Base-by-base conservation (phyloP, 2,113 vertebrate species). In the Oxyruncus cristatus region DNA sequence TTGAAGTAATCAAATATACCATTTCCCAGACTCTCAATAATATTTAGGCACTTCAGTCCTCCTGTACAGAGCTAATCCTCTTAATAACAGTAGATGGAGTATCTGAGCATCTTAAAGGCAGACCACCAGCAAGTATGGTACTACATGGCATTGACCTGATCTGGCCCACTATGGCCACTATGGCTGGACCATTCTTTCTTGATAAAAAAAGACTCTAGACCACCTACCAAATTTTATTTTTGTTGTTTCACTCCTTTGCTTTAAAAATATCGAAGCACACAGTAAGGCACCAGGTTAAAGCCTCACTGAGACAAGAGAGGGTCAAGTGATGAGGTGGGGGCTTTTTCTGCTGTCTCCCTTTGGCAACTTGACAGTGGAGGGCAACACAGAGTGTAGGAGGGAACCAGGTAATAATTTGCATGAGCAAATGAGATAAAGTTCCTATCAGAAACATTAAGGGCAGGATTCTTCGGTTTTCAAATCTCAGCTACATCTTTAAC, bases 61-160 rank as follows among this genome's bases (percentile, higher is more conserved):
- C 16, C 11, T 61, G 52, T 6, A 39, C 18, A 58, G 52, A 20
- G 21, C 19, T 30, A 76, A 92, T 16, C 44, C 22, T 52, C 16
- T 7, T 12, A 44, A 23, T 2, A 47, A 23, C 1, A 83, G 22
- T 56, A 72, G 21, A 35, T 27, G 5, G 35, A 79, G 28, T 55
- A 67, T 73, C 53, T 41, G 24, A 84, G 50, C 35, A 86, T 33
- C 41, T 80, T 49, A 59, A 46, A 76, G 44, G n/a, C 21, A 68
- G 33, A 26, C 30, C 21, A 41, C 11, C 4, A 20, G 62, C 3
- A 33, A 6, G 22, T 3, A 30, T 35, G 19, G 24, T 24, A n/a
- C 28, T 1, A 0, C 9, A 14, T 1, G 2, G 24, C 24, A 41
- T 11, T 26, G 30, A 42, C 52, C 27, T 46, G n/a, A 86, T 9